Conservation (phyloP, 2,797 vertebrate genomes). For the Chiloscyllium punctatum region DNA sequence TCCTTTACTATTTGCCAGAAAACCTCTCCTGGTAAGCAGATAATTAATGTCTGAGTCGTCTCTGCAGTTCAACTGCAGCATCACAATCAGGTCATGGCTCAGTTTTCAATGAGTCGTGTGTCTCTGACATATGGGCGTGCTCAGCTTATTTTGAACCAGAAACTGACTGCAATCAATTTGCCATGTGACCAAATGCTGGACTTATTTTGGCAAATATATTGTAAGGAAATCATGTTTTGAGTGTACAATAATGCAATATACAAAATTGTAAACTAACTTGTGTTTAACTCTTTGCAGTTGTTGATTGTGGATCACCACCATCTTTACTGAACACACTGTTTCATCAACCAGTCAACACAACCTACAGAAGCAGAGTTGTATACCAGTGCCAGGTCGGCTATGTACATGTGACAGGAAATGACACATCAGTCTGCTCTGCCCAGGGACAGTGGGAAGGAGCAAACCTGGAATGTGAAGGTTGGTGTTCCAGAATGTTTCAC, state of each 20-base stretch:
- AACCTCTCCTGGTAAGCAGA: neutral
- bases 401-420: neutral
- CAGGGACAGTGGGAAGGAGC: neutral
- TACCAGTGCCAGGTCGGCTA: neutral
- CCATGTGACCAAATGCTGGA: neutral
- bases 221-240: neutral
- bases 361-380: neutral
- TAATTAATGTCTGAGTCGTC: neutral
- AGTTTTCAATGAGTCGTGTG: neutral
- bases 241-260: neutral
- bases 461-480: constrained; percentile 6
- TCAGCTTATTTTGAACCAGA: neutral
- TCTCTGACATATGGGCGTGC: neutral
- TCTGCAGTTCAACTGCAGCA: neutral
- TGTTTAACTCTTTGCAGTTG: neutral
- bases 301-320: constrained; percentile 7
- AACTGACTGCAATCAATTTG: neutral
- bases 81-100: neutral
- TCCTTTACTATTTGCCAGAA: neutral
- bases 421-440: neutral
- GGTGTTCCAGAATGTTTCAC: neutral
- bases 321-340: neutral
- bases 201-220: neutral
- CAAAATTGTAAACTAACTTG: neutral
- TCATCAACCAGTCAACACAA: neutral